A percentile compares a stretch with the other conserved stretches of the same genome.
Evolutionary conservation across 2,797 vertebrate genomes (phyloP).

Genomic region (Streptopelia turtur): DNA sequence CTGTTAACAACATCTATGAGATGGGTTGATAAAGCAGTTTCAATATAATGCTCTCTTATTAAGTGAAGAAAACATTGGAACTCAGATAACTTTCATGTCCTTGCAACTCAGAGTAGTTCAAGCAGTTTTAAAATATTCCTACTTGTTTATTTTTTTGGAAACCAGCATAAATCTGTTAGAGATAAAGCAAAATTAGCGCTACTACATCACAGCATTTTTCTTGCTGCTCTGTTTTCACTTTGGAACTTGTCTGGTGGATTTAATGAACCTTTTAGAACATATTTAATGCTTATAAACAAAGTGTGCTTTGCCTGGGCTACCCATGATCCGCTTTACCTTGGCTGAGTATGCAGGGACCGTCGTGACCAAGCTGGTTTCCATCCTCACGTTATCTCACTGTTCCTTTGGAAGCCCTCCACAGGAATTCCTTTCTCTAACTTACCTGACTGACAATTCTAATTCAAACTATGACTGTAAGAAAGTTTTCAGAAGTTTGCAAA

Average conservation of each 20-base stretch:
- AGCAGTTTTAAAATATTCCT: neutral
- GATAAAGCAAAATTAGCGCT: neutral
- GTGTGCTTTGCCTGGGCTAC: neutral
- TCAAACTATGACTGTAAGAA: neutral
- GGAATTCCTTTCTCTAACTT: neutral
- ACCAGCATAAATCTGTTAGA: neutral
- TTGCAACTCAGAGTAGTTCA: neutral
- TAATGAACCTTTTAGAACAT: neutral
- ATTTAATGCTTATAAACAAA: neutral
- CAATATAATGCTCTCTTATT: neutral
- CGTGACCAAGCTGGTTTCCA: neutral
- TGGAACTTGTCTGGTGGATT: neutral
- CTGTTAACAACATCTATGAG: neutral
- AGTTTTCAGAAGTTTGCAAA: neutral
- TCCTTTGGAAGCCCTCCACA: neutral
- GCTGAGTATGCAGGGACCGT: rapidly evolving
- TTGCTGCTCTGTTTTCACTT: neutral
- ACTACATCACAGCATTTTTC: neutral
- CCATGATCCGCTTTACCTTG: neutral
- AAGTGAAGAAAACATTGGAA: neutral
- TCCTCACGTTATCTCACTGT: neutral
- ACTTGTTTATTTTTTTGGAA: neutral
- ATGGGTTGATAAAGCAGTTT: neutral
- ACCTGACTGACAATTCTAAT: neutral
- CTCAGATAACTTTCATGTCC: neutral